Conservation (phyloP, 2,113 vertebrate species). For the sheep (Ovis aries) region ARS-UI_Ramb_v3.0 NC_056059.1:13739501-13740000, state of each 20-base stretch:
- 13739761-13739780: neutral
- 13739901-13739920: neutral
- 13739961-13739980: neutral
- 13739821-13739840: neutral
- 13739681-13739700: neutral
- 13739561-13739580: neutral
- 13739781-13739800: neutral
- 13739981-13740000: neutral
- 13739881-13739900: neutral
- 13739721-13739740: neutral
- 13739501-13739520: neutral
- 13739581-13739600: neutral
- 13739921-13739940: neutral
- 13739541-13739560: neutral
- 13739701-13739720: neutral
- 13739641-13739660: neutral
- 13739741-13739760: neutral
- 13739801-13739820: neutral
- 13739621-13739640: neutral
- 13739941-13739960: neutral
- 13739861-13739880: neutral
- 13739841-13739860: neutral
- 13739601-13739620: neutral
- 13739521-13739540: neutral
- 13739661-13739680: neutral